Evolutionary conservation across 2,797 vertebrate genomes (phyloP).

Genomic region (Catharus ustulatus): DNA sequence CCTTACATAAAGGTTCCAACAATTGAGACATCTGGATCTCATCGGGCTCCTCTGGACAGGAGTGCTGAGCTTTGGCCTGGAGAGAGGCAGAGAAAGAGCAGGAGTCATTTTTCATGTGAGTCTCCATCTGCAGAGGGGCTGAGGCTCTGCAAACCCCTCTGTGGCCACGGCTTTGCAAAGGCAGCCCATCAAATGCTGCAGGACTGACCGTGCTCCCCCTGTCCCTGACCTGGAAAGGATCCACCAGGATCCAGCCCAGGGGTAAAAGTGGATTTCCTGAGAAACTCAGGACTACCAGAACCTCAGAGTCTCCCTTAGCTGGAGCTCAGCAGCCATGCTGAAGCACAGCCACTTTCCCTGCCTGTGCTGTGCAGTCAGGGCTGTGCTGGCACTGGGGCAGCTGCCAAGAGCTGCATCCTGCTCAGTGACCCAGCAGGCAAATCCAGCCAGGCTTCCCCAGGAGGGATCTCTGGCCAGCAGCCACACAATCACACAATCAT

Average conservation of each 20-base stretch:
- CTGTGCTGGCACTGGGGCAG: neutral
- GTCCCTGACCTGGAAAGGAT: neutral
- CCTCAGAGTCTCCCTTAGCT: rapidly evolving
- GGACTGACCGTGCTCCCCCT: neutral
- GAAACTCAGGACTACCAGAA: neutral
- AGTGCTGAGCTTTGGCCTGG: neutral
- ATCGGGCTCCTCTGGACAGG: neutral
- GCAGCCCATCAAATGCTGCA: neutral
- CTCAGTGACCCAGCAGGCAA: neutral
- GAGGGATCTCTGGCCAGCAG: neutral
- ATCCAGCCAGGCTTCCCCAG: rapidly evolving
- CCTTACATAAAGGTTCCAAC: neutral
- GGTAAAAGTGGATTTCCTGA: neutral
- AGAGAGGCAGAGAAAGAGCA: constrained; percentile 5
- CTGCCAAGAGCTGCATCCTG: neutral
- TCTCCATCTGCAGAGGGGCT: neutral
- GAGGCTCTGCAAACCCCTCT: neutral
- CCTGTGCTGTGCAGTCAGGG: neutral
- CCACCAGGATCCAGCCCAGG: neutral
- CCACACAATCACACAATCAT: neutral
- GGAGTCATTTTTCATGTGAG: constrained; percentile 7
- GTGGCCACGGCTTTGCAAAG: neutral
- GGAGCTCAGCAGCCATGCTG: neutral
- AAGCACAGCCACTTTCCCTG: neutral
- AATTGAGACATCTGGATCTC: constrained; percentile 52